These are phyloP conservation scores for Hyaena hyaena DNA, from an alignment of 2,113 vertebrate species.

Conservation along the genomic window DNA sequence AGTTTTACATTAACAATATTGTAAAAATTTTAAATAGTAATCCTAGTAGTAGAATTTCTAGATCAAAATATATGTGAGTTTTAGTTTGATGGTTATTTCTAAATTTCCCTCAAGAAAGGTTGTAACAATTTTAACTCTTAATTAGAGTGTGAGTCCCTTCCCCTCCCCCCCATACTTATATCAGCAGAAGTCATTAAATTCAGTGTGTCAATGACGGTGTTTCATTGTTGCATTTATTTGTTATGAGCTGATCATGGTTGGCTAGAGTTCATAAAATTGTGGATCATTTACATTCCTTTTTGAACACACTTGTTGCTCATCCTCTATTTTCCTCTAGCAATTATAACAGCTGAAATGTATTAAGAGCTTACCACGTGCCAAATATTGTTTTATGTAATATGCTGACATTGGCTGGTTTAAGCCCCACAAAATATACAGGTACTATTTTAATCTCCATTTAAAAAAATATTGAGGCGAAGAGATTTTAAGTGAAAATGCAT, in stretches of 20 bases:
- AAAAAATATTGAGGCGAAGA: neutral
- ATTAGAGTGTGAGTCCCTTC: neutral
- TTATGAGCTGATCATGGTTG: neutral
- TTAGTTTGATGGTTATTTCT: neutral
- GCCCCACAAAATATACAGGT: neutral
- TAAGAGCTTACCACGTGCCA: neutral
- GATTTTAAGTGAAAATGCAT: neutral
- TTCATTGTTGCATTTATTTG: neutral
- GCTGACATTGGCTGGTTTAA: neutral
- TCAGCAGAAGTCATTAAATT: neutral
- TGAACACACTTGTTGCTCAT: neutral
- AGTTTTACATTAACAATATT: neutral
- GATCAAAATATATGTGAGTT: neutral
- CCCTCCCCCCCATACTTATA: neutral
- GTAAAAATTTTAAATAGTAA: neutral
- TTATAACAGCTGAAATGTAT: neutral
- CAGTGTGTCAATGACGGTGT: neutral
- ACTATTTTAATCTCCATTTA: neutral
- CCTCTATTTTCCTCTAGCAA: neutral
- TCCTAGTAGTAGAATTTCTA: neutral
- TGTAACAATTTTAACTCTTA: neutral
- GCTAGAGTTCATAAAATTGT: neutral
- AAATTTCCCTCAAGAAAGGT: neutral
- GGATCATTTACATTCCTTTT: neutral
- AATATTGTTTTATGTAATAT: neutral